Conservation (phyloP, 92 coral and sea anemone species). For the Phenganax stokvisi region DNA sequence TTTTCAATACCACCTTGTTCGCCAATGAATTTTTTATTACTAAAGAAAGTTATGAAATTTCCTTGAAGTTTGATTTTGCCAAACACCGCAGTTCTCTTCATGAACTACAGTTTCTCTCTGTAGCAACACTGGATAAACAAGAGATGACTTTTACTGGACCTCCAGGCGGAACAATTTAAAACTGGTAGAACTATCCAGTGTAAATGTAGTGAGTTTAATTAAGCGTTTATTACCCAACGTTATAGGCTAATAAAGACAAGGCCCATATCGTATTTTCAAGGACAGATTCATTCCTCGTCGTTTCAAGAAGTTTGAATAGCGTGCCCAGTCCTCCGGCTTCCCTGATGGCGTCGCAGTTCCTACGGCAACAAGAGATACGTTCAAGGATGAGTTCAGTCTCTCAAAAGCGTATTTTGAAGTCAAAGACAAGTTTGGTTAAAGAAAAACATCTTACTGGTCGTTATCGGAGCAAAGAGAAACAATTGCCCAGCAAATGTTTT, state of each 20-base stretch:
- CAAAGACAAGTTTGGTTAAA: neutral
- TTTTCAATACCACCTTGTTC: constrained; percentile 78
- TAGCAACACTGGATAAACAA: neutral
- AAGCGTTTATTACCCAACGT: constrained; percentile 52
- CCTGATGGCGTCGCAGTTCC: constrained; percentile 70
- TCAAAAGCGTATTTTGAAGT: neutral
- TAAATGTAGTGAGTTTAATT: neutral
- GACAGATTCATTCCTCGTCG: constrained; percentile 51
- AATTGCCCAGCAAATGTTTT: constrained; percentile 76
- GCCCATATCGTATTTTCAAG: constrained; percentile 82
- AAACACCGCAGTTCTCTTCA: too few relatives aligned
- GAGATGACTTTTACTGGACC: neutral
- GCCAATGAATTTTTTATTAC: constrained; percentile 77
- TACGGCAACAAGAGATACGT: constrained; percentile 12
- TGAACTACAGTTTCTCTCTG: too few relatives aligned
- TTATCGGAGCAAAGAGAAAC: constrained; percentile 68
- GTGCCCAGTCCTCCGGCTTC: constrained; percentile 69
- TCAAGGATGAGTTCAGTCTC: neutral
- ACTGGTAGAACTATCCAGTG: neutral
- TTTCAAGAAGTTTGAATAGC: constrained; percentile 58
- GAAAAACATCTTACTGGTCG: constrained; percentile 49
- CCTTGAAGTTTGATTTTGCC: too few relatives aligned
- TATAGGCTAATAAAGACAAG: constrained; percentile 62
- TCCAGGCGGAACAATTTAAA: neutral
- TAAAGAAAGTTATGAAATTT: constrained; percentile 3